A percentile compares a stretch with the other conserved stretches of the same genome.
Conservation (phyloP, 2,888 invertebrate genomes). For the Hybos culiciformis region DNA sequence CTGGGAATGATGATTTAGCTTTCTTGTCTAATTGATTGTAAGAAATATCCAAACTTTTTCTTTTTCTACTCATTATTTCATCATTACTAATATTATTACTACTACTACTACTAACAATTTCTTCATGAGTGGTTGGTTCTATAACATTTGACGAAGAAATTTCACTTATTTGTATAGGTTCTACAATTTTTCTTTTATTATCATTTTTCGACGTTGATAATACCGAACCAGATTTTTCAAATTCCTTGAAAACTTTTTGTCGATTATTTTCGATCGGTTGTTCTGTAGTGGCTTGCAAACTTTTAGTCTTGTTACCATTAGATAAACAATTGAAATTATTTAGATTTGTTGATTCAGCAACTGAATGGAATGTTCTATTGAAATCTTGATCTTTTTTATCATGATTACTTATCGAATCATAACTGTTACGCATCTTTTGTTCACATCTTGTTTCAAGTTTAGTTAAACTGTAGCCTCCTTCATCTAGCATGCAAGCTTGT, state of each 20-base stretch:
- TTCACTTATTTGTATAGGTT: conserved; percentile 57
- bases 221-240: too few species aligned
- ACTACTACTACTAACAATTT: not conserved
- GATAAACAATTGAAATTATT: too few species aligned
- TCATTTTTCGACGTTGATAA: too few species aligned
- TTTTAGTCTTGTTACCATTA: too few species aligned
- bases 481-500: conserved; percentile 26
- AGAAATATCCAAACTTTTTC: not conserved
- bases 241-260: too few species aligned
- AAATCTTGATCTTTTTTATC: conserved; percentile 5
- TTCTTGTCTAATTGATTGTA: too few species aligned
- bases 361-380: too few species aligned
- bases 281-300: too few species aligned
- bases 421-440: conserved; percentile 18
- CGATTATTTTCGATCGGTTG: too few species aligned
- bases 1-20: not conserved
- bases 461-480: conserved; percentile 32
- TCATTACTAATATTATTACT: not conserved
- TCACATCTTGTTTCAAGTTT: conserved; percentile 30
- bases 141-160: too few species aligned
- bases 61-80: not conserved
- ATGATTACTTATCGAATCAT: not conserved
- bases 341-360: too few species aligned
- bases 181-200: too few species aligned
- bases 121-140: conserved; percentile 17